Evolutionary conservation across 2,797 vertebrate genomes (phyloP), one percentile per base, ranked within the genome.

Genomic region (Bryconaethiops microstoma): DNA sequence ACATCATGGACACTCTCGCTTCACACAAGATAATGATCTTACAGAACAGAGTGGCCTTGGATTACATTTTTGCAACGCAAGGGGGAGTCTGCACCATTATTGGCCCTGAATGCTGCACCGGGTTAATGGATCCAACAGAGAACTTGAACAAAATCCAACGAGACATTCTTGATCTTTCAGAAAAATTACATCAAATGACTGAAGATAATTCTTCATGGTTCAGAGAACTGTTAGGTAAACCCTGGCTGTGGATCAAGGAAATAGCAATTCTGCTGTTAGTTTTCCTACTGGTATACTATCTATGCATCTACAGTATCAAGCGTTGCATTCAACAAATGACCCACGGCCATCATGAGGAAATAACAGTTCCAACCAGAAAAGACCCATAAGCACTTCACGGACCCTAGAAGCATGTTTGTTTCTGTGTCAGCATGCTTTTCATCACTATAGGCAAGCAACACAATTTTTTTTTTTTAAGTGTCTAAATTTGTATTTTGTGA

Each of bases 221-320:
- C 23, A 40, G 74, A 76, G 19, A 80, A 29, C 19, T 74, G 7
- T 74, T 67, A 29, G 71, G 71, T 23, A 57, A 74, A 55, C n/a
- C 70, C 29, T 74, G 71, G 71, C 45, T 65, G n/a, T 74, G 71
- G 78, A 74, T 80, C 23, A 80, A 80, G 45, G 78, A 80, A 29
- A 74, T 48, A 48, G 78, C 48, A 67, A 59, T 80, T 67, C 48
- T 70, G 76, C 25, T 78, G 39, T 65, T 77, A 50, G 67, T 77
- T 78, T 59, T 78, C 52, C 64, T 78, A 59, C 65, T 78, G 65
- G 64, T 68, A 21, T 69, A 59, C 64, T 78, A 77, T 77, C 71
- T 74, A 63, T 76, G 45, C 16, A 25, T 77, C 75, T 48, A 77
- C 74, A 76, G 59, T 76, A 76, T 76, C 62, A 67, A 77, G 45